phyloP scores from a whole-genome alignment of 2,888 invertebrate species.

The Sipha maydis region DNA sequence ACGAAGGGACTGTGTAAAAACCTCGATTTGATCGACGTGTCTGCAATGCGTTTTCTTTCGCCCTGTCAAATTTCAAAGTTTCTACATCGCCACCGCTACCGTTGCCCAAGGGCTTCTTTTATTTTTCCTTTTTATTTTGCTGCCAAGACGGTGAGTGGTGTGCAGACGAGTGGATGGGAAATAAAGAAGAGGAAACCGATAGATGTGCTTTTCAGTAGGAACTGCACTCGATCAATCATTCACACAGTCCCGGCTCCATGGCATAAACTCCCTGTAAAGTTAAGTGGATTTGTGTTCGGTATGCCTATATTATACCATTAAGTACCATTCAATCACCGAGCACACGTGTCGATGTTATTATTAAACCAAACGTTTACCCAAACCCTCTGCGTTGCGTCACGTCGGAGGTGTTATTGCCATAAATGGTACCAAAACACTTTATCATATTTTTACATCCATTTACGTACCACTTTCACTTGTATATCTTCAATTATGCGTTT shows the following conservation, averaged over 20 bases:
- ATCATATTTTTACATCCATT: conserved; percentile 16
- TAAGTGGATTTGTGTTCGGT: conserved; percentile 58
- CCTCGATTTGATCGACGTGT: conserved; percentile 58
- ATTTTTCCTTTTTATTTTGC: conserved; percentile 19
- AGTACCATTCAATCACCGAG: conserved; percentile 51
- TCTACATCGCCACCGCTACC: not conserved
- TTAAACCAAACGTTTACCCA: conserved; percentile 48
- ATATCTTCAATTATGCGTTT: not conserved
- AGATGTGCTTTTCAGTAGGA: conserved; percentile 37
- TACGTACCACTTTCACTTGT: not conserved
- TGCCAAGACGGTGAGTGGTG: not conserved
- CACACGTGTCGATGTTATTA: conserved; percentile 55
- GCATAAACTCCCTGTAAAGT: conserved; percentile 60
- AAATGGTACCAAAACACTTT: conserved; percentile 8
- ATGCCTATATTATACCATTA: conserved; percentile 50
- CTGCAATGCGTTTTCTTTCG: conserved; percentile 56
- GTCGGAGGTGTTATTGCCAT: not conserved
- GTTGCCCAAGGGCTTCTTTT: conserved; percentile 1
- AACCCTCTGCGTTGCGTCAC: not conserved
- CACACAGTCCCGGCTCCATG: not conserved
- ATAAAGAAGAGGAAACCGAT: conserved; percentile 42
- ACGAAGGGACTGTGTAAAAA: not conserved
- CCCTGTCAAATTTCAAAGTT: conserved; percentile 51
- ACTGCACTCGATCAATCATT: conserved; percentile 56
- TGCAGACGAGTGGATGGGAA: not conserved